Conservation (phyloP, 2,888 invertebrate species). For the Agrochola litura region DNA sequence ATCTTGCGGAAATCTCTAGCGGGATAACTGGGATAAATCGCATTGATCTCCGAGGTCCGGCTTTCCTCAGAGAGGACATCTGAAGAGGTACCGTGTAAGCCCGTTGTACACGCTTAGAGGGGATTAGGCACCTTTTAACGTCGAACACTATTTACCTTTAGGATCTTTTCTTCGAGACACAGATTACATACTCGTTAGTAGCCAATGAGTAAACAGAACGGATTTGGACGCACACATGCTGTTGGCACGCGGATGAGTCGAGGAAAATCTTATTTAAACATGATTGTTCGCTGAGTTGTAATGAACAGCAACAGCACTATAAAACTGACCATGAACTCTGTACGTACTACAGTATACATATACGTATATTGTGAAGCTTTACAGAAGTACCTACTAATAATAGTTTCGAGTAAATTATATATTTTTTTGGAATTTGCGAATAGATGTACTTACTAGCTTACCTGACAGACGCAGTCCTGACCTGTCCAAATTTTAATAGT, state of each 20-base stretch:
- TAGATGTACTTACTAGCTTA: not conserved
- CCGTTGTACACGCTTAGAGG: conserved; percentile 83
- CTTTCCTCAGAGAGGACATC: conserved; percentile 83
- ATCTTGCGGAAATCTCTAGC: conserved; percentile 76
- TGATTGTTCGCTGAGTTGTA: conserved; percentile 38
- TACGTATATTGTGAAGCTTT: conserved; percentile 20
- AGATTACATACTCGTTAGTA: conserved; percentile 78
- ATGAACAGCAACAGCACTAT: conserved; percentile 27
- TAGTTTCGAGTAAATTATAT: not conserved
- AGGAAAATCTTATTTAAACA: conserved; percentile 41
- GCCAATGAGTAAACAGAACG: conserved; percentile 72
- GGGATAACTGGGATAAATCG: conserved; percentile 78
- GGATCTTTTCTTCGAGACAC: conserved; percentile 72
- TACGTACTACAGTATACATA: not conserved
- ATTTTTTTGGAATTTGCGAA: not conserved
- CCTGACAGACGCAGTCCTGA: too few relatives aligned
- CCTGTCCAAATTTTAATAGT: too few relatives aligned
- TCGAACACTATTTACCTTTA: conserved; percentile 85
- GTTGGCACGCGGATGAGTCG: conserved; percentile 45
- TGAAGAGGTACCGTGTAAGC: conserved; percentile 82
- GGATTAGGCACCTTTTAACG: conserved; percentile 88
- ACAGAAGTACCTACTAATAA: not conserved
- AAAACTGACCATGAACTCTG: conserved; percentile 42
- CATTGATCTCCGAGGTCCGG: conserved; percentile 84
- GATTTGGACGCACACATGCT: conserved; percentile 61